Evolutionary conservation across 2,888 invertebrate species (phyloP), one percentile per base, ranked within the genome.

Genomic region (Glaucopsyche alexis): DNA sequence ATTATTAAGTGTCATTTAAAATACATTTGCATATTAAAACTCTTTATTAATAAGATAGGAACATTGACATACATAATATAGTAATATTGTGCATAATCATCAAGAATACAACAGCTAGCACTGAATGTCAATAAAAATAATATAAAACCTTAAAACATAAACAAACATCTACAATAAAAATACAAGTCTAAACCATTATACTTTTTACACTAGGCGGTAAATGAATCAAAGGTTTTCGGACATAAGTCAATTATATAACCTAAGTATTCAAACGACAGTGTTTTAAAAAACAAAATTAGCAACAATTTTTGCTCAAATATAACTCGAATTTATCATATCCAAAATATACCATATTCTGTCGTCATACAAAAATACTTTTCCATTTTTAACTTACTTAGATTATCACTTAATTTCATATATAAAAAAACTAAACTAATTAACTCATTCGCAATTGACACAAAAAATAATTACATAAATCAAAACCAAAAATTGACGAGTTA

Each of bases 1-100:
- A 16, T 64, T 38, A 38, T 38, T 40, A 29, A 2, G 9, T n/a
- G 9, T 1, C 7, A 66, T 13, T 16, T 16, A 47, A 67, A 67
- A 45, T 13, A 47, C 45, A 45, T 47, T 42, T 47, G 2, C 16
- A 29, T 65, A 40, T 40, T 13, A 19, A 45, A 47, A 14, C 19
- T 45, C 47, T 69, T 69, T 69, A 69, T 69, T 69, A 69, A 29
- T 69, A 1, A 47, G 2, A 47, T 69, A 69, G 69, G 67, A 67
- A 67, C 67, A 67, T 45, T 13, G 16, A 67, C 19, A 67, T 29
- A 67, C 19, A 47, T 29, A 29, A 29, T 29, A 45, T 14, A 19
- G 14, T 19, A 45, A 47, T 45, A 47, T 69, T 69, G 69, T 69
- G 69, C 69, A 69, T 45, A 47, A 47, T 8, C 42, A 7, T 66